Evolutionary conservation across 2,113 vertebrate genomes (phyloP), one percentile per base, ranked within the genome.

Genomic region (Sapajus apella): DNA sequence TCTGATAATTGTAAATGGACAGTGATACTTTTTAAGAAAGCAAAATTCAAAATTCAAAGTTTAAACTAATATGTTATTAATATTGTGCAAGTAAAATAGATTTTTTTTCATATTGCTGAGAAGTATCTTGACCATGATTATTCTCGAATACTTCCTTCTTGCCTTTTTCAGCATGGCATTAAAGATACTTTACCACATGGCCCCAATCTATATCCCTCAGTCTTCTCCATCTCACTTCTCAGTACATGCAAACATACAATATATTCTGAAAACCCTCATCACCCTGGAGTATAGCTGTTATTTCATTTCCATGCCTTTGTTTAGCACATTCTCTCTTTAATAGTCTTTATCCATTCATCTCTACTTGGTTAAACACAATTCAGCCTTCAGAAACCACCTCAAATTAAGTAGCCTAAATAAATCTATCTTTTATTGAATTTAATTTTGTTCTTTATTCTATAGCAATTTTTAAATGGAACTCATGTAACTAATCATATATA

Each of bases 141-240:
- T 68, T 83, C n/a, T 81, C 3, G 20, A 20, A 56, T 20, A 45
- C 25, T 25, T 43, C 6, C 32, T 9, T 82, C 12, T 81, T 77
- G 35, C 3, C 10, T 20, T 0, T 72, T 35, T 91, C 12, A 81
- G 6, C 18, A 45, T 20, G 3, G 3, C 4, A 61, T 73, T n/a
- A 85, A 82, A 58, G 20, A 47, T 47, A 76, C 1, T 35, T 85
- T 72, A 7, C 3, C 9, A 58, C 30, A 43, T 47, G 52, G 13
- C 7, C 37, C 10, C 2, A 52, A 37, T 61, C 6, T 58, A 8
- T 18, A 35, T 6, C n/a, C 9, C 16, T 52, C 0, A 18, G 0
- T 95, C 25, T 56, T 94, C 12, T 55, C 50, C 2, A 68, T 50
- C 13, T 17, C 10, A 55, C 8, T 6, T 73, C n/a, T 92, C 16